These are phyloP conservation scores for Indicator indicator DNA, from an alignment of 2,113 vertebrate species.

Conservation along the genomic window DNA sequence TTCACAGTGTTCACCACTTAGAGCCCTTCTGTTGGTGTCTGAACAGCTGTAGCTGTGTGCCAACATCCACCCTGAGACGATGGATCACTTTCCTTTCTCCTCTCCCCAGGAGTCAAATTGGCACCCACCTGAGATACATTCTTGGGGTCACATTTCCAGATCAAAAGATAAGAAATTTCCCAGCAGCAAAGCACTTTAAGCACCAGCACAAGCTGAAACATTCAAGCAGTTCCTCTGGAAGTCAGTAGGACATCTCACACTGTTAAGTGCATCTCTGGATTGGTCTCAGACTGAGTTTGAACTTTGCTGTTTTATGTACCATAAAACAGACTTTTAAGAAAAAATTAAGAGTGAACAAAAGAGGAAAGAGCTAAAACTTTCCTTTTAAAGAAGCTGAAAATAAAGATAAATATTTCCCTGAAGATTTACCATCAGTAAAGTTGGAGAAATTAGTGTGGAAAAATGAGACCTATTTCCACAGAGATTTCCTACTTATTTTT, in stretches of 20 bases:
- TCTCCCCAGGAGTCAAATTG: neutral
- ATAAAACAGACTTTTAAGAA: too few relatives aligned
- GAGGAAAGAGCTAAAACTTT: neutral
- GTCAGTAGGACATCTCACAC: neutral
- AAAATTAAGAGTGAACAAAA: neutral
- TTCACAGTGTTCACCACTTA: neutral
- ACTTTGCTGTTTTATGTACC: neutral
- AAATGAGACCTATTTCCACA: neutral
- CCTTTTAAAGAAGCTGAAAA: slow-evolving; percentile 18
- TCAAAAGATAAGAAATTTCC: neutral
- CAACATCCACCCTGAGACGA: neutral
- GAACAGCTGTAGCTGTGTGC: neutral
- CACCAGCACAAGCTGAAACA: neutral
- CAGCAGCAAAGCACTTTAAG: neutral
- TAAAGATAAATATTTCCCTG: slow-evolving; percentile 9
- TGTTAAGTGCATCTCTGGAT: neutral
- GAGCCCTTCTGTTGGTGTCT: neutral
- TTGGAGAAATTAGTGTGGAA: neutral
- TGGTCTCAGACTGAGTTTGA: slow-evolving; percentile 7
- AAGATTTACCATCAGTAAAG: neutral
- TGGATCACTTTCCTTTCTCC: neutral
- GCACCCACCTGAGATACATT: neutral
- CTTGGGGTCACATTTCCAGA: neutral
- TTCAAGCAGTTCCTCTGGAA: neutral
- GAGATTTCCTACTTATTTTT: neutral